phyloP scores from a whole-genome alignment of 1,140 invertebrate genomes.

The Akabosia matsudoensis region DNA sequence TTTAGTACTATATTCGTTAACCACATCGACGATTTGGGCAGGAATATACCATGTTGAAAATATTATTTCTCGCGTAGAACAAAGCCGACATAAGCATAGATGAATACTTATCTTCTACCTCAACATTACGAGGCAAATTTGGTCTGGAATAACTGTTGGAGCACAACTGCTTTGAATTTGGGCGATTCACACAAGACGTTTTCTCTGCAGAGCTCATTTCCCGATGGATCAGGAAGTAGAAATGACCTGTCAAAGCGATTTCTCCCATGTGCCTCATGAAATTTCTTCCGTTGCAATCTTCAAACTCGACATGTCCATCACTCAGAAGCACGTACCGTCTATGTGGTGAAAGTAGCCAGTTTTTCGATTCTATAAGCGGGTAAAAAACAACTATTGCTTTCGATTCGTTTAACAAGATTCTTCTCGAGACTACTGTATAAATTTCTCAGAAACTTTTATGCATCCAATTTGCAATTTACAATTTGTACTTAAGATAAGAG shows the following conservation, averaged over 20 bases:
- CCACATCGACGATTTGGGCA: background rate
- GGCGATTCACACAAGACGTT: background rate
- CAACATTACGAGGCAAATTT: too few relatives aligned
- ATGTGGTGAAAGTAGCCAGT: too few relatives aligned
- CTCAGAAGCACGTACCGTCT: background rate
- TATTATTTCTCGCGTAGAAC: too few relatives aligned
- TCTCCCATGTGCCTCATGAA: conserved; percentile 9
- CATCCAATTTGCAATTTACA: conserved; percentile 11
- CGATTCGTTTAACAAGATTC: too few relatives aligned
- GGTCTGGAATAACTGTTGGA: background rate
- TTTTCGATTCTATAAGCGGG: too few relatives aligned
- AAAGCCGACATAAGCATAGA: too few relatives aligned
- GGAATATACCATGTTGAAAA: background rate
- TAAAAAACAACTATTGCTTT: too few relatives aligned
- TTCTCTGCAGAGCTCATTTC: conserved; percentile 20
- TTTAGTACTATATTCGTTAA: too few relatives aligned
- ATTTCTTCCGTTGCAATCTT: conserved; percentile 14
- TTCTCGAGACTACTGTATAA: too few relatives aligned
- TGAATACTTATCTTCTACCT: too few relatives aligned
- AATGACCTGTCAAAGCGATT: conserved; percentile 23
- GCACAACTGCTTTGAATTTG: background rate
- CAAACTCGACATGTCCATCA: background rate
- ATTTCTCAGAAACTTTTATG: too few relatives aligned
- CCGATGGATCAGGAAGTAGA: conserved; percentile 23
- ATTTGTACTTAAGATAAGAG: too few relatives aligned